A percentile compares a stretch with the other conserved stretches of the same genome.
These are phyloP conservation scores for Alaudala cheleensis DNA, from an alignment of 2,113 vertebrate species.

Conservation along the genomic window DNA sequence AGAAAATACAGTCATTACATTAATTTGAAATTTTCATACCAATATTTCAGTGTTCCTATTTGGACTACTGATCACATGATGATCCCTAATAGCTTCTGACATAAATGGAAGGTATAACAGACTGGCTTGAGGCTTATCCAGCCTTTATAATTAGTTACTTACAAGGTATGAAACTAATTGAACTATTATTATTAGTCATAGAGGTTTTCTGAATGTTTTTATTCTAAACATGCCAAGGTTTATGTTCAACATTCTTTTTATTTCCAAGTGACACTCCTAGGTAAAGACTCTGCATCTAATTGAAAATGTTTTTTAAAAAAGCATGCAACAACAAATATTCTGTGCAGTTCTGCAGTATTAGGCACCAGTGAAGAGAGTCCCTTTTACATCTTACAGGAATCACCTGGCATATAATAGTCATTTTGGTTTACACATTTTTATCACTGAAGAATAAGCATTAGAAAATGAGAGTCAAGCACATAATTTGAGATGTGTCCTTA, in stretches of 20 bases:
- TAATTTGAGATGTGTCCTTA: not conserved
- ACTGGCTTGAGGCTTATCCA: not conserved
- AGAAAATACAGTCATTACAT: not conserved
- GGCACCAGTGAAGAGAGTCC: not conserved
- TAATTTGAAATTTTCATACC: not conserved
- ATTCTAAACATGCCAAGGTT: not conserved
- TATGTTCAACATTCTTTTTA: not conserved
- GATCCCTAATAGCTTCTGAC: not conserved
- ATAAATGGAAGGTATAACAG: not conserved
- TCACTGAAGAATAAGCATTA: not conserved
- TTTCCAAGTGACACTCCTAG: not conserved
- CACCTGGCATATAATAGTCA: not conserved
- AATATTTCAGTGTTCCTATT: not conserved
- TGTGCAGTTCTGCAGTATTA: not conserved
- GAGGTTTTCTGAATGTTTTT: not conserved
- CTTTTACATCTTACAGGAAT: not conserved
- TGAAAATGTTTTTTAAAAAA: not conserved
- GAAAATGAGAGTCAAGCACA: not conserved
- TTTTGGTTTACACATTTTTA: not conserved
- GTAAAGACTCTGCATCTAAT: not conserved
- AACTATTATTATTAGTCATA: not conserved
- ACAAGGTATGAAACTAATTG: not conserved
- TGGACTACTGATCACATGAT: not conserved
- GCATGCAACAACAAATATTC: not conserved
- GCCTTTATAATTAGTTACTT: not conserved